Evolutionary conservation across 2,797 vertebrate species (phyloP), one percentile per base, ranked within the genome.

Genomic region (Fundulus diaphanus): DNA sequence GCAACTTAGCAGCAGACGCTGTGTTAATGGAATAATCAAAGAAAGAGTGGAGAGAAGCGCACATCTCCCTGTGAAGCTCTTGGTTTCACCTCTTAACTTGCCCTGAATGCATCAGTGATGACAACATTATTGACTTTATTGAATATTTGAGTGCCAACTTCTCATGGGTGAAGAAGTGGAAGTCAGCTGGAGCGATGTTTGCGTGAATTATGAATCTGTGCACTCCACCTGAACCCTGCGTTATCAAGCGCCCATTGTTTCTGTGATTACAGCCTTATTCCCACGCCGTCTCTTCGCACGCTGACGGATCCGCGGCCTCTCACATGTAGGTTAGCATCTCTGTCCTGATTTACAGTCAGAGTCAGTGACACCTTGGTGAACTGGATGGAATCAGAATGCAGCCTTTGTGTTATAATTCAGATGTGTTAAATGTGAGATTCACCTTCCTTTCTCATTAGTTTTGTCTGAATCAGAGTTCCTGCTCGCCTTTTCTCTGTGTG

Each of bases 341-440:
- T 40, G 72, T 78, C 81, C 84, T 44, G 71, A 82, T 74, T 76
- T 49, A 69, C 40, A 81, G 1, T 84, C 69, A 40, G 29, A 5
- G 48, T 72, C 56, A 57, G 74, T 68, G 80, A 79, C 82, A 80
- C 80, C 84, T 69, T 1, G 0, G 77, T 65, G 84, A 81, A 87
- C 56, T 67, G 73, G 77, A 75, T 69, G 68, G 82, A 86, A 85
- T 54, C 51, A 54, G 51, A 9, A 65, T 61, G 31, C 33, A 35
- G 16, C 35, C 31, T 3, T 37, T 12, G 37, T 8, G 11, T 2
- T 42, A 11, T 31, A 44, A 27, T 81, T 29, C 54, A 68, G 73
- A 31, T 70, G 68, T 42, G 69, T 79, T 77, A 87, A 87, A 82
- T 83, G 78, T 74, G 79, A 85, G 61, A 56, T 77, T 76, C 73